Conservation (phyloP, 2,888 invertebrate genomes). For the Galerucella pusilla region DNA sequence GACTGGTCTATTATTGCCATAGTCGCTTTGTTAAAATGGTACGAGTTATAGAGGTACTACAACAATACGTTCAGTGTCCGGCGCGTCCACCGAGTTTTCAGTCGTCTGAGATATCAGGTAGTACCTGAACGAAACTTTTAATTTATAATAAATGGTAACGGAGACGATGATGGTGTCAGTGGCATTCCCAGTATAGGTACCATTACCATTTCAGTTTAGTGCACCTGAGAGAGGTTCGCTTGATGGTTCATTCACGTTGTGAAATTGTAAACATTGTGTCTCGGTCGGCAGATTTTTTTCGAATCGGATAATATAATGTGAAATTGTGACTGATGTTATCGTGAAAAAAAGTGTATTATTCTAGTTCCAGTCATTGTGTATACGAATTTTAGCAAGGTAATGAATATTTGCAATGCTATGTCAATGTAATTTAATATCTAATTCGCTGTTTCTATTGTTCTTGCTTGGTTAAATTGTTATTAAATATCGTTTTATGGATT, state of each 20-base stretch:
- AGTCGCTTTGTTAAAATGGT: constrained; percentile 17
- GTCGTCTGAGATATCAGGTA: constrained; percentile 22
- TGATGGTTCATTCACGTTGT: constrained; percentile 23
- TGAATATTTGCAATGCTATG: background rate
- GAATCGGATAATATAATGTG: background rate
- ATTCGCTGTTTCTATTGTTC: no score
- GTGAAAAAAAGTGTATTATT: background rate
- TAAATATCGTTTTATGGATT: background rate
- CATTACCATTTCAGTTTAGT: constrained; percentile 31
- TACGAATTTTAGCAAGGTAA: background rate
- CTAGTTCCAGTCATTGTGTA: background rate
- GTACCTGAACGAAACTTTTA: constrained; percentile 17
- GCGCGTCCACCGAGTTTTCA: constrained; percentile 12
- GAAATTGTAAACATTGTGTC: constrained; percentile 30
- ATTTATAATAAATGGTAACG: constrained; percentile 16
- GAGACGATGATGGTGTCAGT: constrained; percentile 17
- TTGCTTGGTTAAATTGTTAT: background rate
- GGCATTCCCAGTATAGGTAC: constrained; percentile 16
- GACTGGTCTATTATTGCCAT: constrained; percentile 16
- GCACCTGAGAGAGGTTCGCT: constrained; percentile 17
- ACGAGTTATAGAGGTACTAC: constrained; percentile 6
- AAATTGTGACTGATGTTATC: constrained; percentile 6
- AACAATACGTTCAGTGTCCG: constrained; percentile 26
- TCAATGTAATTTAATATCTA: no score
- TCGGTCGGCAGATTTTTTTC: constrained; percentile 14